Percentiles rank a stretch among this genome's conserved stretches.
Conservation (phyloP, 1,140 invertebrate genomes). For the Drepana arcuata region DNA sequence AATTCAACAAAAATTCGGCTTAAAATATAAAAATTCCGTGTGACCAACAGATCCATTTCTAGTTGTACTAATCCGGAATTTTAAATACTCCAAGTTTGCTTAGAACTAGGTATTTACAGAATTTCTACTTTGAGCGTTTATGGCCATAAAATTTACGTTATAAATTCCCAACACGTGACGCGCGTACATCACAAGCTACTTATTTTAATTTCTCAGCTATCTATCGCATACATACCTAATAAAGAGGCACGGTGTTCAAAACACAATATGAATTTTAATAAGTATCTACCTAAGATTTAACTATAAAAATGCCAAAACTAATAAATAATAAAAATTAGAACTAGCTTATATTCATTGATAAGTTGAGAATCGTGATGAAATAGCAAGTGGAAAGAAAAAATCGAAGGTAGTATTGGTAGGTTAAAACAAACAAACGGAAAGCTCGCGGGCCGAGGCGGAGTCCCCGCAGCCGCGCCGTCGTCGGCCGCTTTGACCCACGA, state of each 20-base stretch:
- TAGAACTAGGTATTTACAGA: no score
- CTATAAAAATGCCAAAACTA: constrained; percentile 3
- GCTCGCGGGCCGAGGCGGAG: constrained; percentile 29
- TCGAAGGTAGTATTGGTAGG: constrained; percentile 64
- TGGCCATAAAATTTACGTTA: constrained; percentile 10
- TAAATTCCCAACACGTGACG: constrained; percentile 36
- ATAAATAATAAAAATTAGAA: neutral
- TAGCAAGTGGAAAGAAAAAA: constrained; percentile 54
- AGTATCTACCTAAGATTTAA: constrained; percentile 15
- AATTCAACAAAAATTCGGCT: no score
- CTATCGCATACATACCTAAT: constrained; percentile 54
- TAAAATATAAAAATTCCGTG: no score
- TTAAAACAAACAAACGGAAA: constrained; percentile 65
- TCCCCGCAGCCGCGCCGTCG: constrained; percentile 41
- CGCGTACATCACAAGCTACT: constrained; percentile 56
- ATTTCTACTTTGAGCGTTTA: no score
- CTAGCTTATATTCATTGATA: constrained; percentile 29
- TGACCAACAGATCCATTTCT: no score
- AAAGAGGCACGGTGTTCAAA: constrained; percentile 32
- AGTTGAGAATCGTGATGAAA: constrained; percentile 50
- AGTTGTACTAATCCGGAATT: no score
- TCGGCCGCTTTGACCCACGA: constrained; percentile 56
- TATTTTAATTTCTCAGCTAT: constrained; percentile 65
- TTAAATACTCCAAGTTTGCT: no score
- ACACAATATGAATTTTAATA: constrained; percentile 41